Evolutionary conservation across 2,113 vertebrate species (phyloP).

Genomic region (Numida meleagris): DNA sequence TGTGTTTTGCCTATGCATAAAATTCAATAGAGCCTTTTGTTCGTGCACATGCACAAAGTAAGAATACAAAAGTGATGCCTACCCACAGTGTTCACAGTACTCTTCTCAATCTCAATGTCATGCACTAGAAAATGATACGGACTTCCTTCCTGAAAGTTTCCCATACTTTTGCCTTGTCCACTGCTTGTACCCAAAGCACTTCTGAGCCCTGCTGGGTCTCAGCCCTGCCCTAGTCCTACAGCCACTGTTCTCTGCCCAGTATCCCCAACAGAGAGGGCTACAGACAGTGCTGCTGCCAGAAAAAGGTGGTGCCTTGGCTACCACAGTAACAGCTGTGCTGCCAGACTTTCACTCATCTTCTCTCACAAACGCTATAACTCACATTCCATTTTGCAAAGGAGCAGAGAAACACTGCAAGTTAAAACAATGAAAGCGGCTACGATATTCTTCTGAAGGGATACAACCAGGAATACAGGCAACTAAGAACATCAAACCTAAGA

Average conservation of each 20-base stretch:
- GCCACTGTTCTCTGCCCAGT: neutral
- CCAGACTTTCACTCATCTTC: neutral
- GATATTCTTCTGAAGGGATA: neutral
- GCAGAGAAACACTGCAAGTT: neutral
- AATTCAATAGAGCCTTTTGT: neutral
- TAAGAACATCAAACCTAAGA: neutral
- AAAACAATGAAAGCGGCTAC: neutral
- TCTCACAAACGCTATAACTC: neutral
- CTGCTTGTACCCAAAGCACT: neutral
- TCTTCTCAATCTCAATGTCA: neutral
- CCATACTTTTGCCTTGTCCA: neutral
- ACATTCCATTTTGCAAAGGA: neutral
- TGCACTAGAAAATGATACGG: neutral
- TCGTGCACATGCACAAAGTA: neutral
- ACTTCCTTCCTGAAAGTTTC: neutral
- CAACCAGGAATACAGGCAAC: neutral
- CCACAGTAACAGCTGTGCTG: neutral
- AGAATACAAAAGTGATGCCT: neutral
- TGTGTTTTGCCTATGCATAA: neutral
- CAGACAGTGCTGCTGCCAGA: neutral
- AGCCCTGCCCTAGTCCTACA: neutral
- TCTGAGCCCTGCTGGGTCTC: neutral
- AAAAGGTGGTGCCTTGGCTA: neutral
- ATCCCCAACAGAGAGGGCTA: neutral
- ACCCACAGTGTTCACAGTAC: neutral